These are phyloP conservation scores for Monopterus albus DNA, from an alignment of 2,113 vertebrate species.

Conservation along the genomic window DNA sequence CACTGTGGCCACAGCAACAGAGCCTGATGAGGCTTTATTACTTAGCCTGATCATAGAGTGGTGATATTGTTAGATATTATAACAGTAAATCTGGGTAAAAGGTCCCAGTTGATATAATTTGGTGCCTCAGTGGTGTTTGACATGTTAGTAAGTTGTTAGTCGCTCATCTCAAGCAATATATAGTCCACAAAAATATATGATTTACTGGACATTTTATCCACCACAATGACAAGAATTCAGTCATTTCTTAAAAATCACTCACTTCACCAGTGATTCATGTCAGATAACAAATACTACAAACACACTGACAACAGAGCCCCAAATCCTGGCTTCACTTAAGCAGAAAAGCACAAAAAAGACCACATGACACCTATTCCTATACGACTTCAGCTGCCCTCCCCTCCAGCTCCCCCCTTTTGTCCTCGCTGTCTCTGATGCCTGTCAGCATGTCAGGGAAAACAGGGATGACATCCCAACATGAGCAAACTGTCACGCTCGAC, in stretches of 20 bases:
- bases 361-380: conserved; percentile 14
- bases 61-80: conserved; percentile 9
- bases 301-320: neutral
- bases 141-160: too few relatives aligned
- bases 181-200: too few relatives aligned
- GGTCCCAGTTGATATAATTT: neutral
- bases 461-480: conserved; percentile 60
- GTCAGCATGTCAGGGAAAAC: conserved; percentile 66
- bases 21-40: conserved; percentile 55
- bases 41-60: conserved; percentile 18
- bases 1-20: conserved; percentile 63
- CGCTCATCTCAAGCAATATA: too few relatives aligned
- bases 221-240: too few relatives aligned
- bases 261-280: neutral
- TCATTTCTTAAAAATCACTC: neutral
- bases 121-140: neutral
- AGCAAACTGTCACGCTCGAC: conserved; percentile 59
- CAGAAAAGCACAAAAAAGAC: neutral
- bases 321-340: neutral
- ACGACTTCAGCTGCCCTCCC: conserved; percentile 30
- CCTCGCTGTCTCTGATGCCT: conserved; percentile 43
- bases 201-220: too few relatives aligned
- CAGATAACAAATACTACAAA: neutral
- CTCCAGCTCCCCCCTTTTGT: conserved; percentile 11
- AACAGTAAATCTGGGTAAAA: conserved; percentile 10